Evolutionary conservation across 2,888 invertebrate genomes (phyloP).

Genomic region (Podabrus alpinus): DNA sequence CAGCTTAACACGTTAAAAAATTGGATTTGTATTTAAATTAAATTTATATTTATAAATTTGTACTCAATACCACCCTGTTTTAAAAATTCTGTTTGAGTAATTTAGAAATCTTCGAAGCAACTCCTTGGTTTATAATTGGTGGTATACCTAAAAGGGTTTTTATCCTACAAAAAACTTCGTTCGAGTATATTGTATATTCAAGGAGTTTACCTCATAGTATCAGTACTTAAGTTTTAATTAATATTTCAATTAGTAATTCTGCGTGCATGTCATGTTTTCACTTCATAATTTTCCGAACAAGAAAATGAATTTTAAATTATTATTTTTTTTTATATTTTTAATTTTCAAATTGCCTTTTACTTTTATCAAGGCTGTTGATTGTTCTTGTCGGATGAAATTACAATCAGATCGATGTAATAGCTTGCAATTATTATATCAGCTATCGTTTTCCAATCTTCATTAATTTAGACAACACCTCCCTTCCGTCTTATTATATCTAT

Average conservation of each 20-base stretch:
- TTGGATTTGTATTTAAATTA: no score
- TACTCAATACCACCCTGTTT: background rate
- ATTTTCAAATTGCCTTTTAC: no score
- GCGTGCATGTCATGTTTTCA: background rate
- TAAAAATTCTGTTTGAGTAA: background rate
- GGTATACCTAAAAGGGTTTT: background rate
- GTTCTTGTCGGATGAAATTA: no score
- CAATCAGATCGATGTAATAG: no score
- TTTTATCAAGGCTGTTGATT: no score
- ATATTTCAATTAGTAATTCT: background rate
- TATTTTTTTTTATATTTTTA: background rate
- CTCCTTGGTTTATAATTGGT: background rate
- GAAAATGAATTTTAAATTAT: no score
- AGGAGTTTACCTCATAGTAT: background rate
- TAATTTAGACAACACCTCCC: no score
- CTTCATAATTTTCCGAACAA: background rate
- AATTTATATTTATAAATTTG: no score
- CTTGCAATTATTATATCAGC: no score
- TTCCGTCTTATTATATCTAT: no score
- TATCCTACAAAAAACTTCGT: background rate
- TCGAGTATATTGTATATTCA: background rate
- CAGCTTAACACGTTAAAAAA: no score
- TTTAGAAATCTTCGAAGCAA: background rate
- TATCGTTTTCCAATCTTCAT: no score
- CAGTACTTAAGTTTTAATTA: background rate